Base-by-base conservation (phyloP, 2,113 vertebrate genomes). In the Coptodon bakossiorum region DNA sequence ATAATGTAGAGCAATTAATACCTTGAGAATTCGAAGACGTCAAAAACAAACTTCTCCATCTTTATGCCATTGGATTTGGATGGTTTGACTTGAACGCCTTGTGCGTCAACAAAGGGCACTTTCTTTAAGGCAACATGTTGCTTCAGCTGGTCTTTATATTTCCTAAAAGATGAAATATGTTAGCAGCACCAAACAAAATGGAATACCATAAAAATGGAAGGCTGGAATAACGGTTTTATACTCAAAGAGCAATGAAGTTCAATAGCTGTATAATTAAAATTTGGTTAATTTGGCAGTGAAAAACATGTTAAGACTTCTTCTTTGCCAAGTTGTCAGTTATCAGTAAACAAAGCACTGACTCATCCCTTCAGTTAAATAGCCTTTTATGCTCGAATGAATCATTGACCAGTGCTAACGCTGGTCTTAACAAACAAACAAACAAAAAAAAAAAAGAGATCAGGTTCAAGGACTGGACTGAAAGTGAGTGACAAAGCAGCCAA, bases 31-130 rank as follows among this genome's bases (percentile, higher is more conserved):
- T 95, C 97, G 93, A 99, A 98, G 89, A 98, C 98, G 13, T 99
- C 98, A 93, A 99, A 99, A 85, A 99, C 98, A 95, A 99, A 99
- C 93, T 99, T 99, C 97, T 99, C 98, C 98, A 99, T 97, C 97
- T 99, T 99, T 82, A 99, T 98, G 78, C 97, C 98, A 0, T 99
- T 99, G 0, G 98, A 97, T 90, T 96, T 95, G 76, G 91, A 95
- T 0, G 98, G 98, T 90, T 97, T 97, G 78, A 99, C 97, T 86
- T 91, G 94, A 78, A 96, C 96, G n/a, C 98, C 98, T 40, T 96
- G 94, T 16, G 96, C 80, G 19, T 99, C 97, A 91, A 99, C 96
- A 81, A 96, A 97, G 0, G 98, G 96, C 4, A 99, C 97, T 90
- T 99, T 99, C 96, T 99, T 99, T 52, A 98, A 88, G 2, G 98